Base-by-base conservation (phyloP, 2,888 invertebrate genomes). In the Chydorus sphaericus region DNA sequence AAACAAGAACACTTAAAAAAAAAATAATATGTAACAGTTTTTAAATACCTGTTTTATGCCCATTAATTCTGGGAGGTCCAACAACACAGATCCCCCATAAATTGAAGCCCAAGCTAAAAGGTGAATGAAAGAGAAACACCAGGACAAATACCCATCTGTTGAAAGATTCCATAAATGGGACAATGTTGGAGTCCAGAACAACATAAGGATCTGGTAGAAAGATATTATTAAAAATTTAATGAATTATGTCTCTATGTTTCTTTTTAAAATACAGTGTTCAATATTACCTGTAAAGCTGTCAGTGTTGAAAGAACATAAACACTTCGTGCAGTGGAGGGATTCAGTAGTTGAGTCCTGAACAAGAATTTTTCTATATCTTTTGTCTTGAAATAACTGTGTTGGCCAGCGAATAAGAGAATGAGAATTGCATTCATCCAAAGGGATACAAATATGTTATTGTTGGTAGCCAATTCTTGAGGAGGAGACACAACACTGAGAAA, bases 311-410 rank as follows among this genome's bases (percentile, higher is more conserved):
- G n/a, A 5, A 50, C 50, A 31, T 50, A 50, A 31, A 50, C 29
- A 31, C 29, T 50, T 10, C 31, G 14, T 18, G 50, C 8, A 10
- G 30, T 2, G 29, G 30, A 30, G 10, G 29, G 6, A 30, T 28
- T 31, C 11, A 50, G 10, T 4, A 20, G 30, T 10, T 31, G 30
- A 14, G n/a, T n/a, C n/a, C 50, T 28, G 10, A 6, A 3, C 8
- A 50, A 31, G 11, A n/a, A 31, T n/a, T 30, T 30, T 18, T 28
- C 50, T 6, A 50, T 50, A 28, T 29, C 10, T n/a, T n/a, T 50
- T 20, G 31, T 50, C 18, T 50, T 50, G 14, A 50, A 50, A 50
- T 18, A 50, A 50, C 50, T 50, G 20, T 50, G 50, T n/a, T 50
- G 50, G 16, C 8, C 29, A 18, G 16, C 30, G 29, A 50, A 50